A percentile compares a stretch with the other conserved stretches of the same genome.
Evolutionary conservation across 2,888 invertebrate genomes (phyloP).

Genomic region (Trichacis sp.): DNA sequence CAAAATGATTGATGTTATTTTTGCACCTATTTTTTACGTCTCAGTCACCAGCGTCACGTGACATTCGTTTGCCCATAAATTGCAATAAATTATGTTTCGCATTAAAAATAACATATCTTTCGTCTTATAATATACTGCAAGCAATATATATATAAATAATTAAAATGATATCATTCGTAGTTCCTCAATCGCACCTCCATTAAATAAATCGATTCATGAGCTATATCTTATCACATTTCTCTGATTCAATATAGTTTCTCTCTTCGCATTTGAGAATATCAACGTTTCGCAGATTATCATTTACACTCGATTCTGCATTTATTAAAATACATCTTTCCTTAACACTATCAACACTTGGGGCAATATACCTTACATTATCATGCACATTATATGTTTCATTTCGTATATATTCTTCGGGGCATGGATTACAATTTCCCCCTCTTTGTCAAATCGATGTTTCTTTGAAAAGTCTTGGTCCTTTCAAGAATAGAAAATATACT

Average conservation of each 20-base stretch:
- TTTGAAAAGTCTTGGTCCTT: conserved; percentile 25
- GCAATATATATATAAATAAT: conserved; percentile 43
- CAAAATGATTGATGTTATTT: conserved; percentile 47
- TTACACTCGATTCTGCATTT: conserved; percentile 1
- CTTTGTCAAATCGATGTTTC: conserved; percentile 1
- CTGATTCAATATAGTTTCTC: conserved; percentile 20
- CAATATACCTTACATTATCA: not conserved
- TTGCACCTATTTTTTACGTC: conserved; percentile 68
- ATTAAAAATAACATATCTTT: conserved; percentile 29
- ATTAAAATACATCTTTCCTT: not conserved
- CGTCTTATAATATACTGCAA: conserved; percentile 43
- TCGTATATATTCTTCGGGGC: not conserved
- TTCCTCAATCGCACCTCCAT: conserved; percentile 25
- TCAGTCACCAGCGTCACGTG: conserved; percentile 58
- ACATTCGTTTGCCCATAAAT: conserved; percentile 51
- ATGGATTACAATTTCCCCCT: conserved; percentile 5
- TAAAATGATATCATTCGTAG: conserved; percentile 16
- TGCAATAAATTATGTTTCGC: conserved; percentile 19
- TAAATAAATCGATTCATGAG: conserved; percentile 23
- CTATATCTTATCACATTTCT: conserved; percentile 46
- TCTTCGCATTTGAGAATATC: not conserved
- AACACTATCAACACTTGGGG: not conserved
- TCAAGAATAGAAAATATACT: conserved; percentile 28
- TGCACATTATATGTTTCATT: not conserved
- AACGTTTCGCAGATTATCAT: not conserved